These are phyloP conservation scores for Xestobium rufovillosum DNA, from an alignment of 2,888 invertebrate genomes.

Conservation along the genomic window DNA sequence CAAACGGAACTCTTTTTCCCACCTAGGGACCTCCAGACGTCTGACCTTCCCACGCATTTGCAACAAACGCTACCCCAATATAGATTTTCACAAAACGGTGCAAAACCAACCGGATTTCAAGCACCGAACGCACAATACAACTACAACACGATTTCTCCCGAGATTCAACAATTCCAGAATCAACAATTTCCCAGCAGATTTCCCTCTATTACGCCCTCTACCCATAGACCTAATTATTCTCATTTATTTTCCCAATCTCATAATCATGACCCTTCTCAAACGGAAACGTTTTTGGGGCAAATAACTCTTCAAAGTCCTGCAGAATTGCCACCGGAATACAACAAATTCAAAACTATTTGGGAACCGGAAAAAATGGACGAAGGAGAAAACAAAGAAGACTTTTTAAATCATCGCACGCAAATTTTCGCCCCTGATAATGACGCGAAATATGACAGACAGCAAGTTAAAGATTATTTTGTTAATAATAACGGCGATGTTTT, in stretches of 20 bases:
- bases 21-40: conserved; percentile 39
- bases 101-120: conserved; percentile 11
- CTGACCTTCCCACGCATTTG: conserved; percentile 38
- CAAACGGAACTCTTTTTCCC: conserved; percentile 32
- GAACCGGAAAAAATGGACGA: conserved; percentile 2
- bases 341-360: conserved; percentile 20
- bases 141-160: conserved; percentile 30
- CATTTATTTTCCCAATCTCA: conserved; percentile 51
- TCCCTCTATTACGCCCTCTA: conserved; percentile 30
- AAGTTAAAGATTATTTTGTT: conserved; percentile 36
- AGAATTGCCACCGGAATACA: conserved; percentile 36
- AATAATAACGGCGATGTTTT: conserved; percentile 38
- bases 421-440: conserved; percentile 34
- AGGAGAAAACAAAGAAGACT: conserved; percentile 22
- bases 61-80: conserved; percentile 42
- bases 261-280: conserved; percentile 53
- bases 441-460: conserved; percentile 25
- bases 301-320: conserved; percentile 56
- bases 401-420: conserved; percentile 35
- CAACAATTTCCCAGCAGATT: neutral
- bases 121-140: conserved; percentile 37
- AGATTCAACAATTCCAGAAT: conserved; percentile 10
- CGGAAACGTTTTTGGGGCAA: conserved; percentile 56
- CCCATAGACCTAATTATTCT: conserved; percentile 49
- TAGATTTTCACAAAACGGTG: conserved; percentile 24